Base-by-base conservation (phyloP, 2,888 invertebrate species). In the Linyphia triangularis region DNA sequence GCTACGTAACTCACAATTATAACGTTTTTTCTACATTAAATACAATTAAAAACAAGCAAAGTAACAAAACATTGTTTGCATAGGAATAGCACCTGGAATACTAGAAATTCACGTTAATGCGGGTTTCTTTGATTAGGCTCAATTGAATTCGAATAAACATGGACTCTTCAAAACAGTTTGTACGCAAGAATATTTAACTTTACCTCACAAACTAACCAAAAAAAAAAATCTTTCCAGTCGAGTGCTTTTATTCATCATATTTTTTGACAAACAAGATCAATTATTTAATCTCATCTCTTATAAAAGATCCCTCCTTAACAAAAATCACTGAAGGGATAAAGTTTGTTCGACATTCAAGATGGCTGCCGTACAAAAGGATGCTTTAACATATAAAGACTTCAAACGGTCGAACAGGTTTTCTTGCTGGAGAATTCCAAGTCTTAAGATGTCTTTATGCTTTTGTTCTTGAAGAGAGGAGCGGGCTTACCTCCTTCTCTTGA, bases 381-480 rank as follows among this genome's bases (percentile, higher is more conserved):
- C 33, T 33, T 33, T 33, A 33, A 10, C 19, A 30, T 30, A 40
- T n/a, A 26, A 77, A 28, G 51, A 51, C 28, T 26, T 43, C 70
- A 40, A 51, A 85, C 63, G 85, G 69, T 63, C 70, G 28, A 63
- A 70, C 70, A 59, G 59, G n/a, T 40, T 30, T 51, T 63, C 82
- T 26, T 59, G 37, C 69, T 43, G 19, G n/a, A 19, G 70, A 43
- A 19, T 57, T 51, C n/a, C 37, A 63, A 59, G 16, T 73, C 51
- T 43, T 37, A 51, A 24, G 24, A 65, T 24, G 57, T 33, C 30
- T 33, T 33, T n/a, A 5, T 40, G 26, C 78, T n/a, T 85, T 85
- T 85, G 85, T 85, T 85, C 78, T 78, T 85, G 40, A 59, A 78
- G 83, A 63, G 33, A 33, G 43, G 26, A 51, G 57, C n/a, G 69